These are phyloP conservation scores for Macquaria australasica DNA, from an alignment of 2,113 vertebrate species.

Conservation along the genomic window DNA sequence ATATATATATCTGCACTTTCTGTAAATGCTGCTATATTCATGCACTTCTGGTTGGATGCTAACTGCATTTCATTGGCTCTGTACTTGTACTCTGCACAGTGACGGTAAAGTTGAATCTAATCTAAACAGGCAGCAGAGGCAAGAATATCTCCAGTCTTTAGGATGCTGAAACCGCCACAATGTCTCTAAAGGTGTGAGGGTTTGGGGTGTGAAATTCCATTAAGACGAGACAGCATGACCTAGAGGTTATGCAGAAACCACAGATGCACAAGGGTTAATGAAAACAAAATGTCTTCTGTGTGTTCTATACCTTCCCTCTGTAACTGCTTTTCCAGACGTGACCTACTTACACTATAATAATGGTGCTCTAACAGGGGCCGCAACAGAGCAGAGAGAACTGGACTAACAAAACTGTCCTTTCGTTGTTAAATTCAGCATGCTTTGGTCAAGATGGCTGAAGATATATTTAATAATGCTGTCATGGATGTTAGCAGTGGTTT, in stretches of 20 bases:
- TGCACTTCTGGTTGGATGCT: too few species aligned
- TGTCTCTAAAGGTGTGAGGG: not conserved
- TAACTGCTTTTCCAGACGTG: slow-evolving; percentile 57
- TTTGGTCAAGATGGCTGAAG: not conserved
- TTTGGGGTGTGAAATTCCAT: not conserved
- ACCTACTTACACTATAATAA: slow-evolving; percentile 48
- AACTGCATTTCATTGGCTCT: too few species aligned
- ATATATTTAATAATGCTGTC: not conserved
- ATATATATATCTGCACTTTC: too few species aligned
- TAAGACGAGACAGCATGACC: not conserved
- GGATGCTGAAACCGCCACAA: not conserved
- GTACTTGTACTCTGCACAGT: too few species aligned
- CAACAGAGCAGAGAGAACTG: not conserved
- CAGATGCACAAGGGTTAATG: not conserved
- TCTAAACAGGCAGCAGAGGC: too few species aligned
- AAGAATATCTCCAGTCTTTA: not conserved
- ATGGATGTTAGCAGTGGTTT: not conserved
- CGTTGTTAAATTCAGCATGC: not conserved
- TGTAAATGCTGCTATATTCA: too few species aligned
- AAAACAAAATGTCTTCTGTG: slow-evolving; percentile 7
- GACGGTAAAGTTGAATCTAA: too few species aligned
- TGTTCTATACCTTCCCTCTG: slow-evolving; percentile 7
- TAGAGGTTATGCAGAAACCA: not conserved
- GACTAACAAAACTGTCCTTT: not conserved
- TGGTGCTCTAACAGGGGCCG: not conserved